phyloP scores from a whole-genome alignment of 2,113 vertebrate genomes.

The Xiphorhynchus elegans region DNA sequence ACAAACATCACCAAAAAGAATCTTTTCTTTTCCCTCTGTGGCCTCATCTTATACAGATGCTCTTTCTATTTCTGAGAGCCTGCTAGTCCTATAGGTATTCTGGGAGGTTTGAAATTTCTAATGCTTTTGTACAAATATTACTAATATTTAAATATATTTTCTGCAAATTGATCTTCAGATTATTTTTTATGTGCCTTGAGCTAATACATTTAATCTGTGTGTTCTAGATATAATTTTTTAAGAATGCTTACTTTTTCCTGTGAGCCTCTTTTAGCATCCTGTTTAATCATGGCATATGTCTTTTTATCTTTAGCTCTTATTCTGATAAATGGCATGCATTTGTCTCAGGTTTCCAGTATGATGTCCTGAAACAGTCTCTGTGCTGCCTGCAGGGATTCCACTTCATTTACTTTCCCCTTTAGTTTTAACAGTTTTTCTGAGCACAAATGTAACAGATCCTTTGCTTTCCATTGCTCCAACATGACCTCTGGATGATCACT shows the following conservation, averaged over 20 bases:
- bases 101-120: background rate
- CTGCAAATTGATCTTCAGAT: background rate
- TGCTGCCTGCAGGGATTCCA: background rate
- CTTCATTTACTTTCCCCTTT: background rate
- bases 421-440: background rate
- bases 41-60: background rate
- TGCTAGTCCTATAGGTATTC: background rate
- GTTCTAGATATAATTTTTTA: background rate
- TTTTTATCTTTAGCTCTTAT: background rate
- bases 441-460: background rate
- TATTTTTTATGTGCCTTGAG: background rate
- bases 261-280: background rate
- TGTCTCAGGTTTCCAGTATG: background rate
- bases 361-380: background rate
- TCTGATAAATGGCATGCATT: background rate
- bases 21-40: background rate
- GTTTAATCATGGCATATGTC: background rate
- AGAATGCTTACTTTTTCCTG: background rate
- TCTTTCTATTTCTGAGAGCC: background rate
- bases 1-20: background rate
- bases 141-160: background rate
- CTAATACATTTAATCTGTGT: background rate
- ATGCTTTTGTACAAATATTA: background rate
- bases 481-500: background rate
- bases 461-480: background rate